Conservation (phyloP, 2,888 invertebrate species). For the Zelleria hepariella region DNA sequence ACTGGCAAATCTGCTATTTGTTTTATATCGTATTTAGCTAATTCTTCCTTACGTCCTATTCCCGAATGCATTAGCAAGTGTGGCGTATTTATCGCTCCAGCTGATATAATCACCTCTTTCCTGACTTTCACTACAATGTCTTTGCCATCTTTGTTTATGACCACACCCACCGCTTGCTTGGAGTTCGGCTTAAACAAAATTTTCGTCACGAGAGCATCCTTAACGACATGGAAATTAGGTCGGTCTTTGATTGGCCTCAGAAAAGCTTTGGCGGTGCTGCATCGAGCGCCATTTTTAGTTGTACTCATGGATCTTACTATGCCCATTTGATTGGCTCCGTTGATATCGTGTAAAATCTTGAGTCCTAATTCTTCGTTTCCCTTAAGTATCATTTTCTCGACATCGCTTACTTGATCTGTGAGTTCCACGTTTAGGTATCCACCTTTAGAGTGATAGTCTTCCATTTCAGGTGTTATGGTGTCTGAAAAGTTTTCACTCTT, state of each 20-base stretch:
- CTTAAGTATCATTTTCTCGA: conserved; percentile 36
- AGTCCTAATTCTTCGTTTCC: conserved; percentile 58
- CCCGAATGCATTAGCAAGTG: conserved; percentile 67
- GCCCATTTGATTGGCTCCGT: conserved; percentile 60
- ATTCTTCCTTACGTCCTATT: conserved; percentile 56
- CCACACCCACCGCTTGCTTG: conserved; percentile 46
- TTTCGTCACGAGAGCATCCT: conserved; percentile 65
- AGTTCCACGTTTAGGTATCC: conserved; percentile 52
- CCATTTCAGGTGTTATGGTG: conserved; percentile 18
- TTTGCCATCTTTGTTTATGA: conserved; percentile 39
- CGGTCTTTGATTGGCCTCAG: conserved; percentile 44
- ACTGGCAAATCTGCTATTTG: conserved; percentile 58
- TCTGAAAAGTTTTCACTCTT: conserved; percentile 58
- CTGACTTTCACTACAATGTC: conserved; percentile 38
- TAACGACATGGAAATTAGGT: conserved; percentile 55
- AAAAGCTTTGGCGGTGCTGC: conserved; percentile 69
- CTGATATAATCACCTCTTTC: conserved; percentile 66
- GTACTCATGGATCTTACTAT: conserved; percentile 52
- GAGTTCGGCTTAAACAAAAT: conserved; percentile 56
- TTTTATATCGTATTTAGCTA: conserved; percentile 42
- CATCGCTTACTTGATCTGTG: conserved; percentile 19
- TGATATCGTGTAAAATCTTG: conserved; percentile 37
- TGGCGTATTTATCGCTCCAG: conserved; percentile 64
- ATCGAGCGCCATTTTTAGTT: conserved; percentile 54
- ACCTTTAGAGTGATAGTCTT: conserved; percentile 39